Conservation (phyloP, 1,140 invertebrate species). For the Leptoteleia sp. region DNA sequence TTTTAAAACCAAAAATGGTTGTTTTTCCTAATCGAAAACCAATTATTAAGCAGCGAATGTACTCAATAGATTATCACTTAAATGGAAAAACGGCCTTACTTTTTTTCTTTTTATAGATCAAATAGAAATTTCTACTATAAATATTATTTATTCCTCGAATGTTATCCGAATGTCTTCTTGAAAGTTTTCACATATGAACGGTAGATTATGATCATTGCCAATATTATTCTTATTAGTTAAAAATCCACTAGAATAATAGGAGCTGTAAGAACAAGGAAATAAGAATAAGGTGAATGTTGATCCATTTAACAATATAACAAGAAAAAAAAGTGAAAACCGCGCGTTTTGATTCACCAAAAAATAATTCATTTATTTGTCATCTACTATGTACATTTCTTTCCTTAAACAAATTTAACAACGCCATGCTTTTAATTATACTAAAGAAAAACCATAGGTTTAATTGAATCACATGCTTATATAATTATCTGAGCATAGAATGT, state of each 20-base stretch:
- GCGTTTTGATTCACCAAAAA: not conserved
- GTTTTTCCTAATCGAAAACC: too few species aligned
- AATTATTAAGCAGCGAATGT: too few species aligned
- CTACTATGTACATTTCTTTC: not conserved
- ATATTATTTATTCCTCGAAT: too few species aligned
- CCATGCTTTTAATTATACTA: constrained; percentile 1
- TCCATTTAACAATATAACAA: not conserved
- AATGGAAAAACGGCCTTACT: too few species aligned
- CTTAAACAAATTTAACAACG: not conserved
- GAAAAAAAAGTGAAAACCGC: not conserved
- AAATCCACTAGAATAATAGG: constrained; percentile 19
- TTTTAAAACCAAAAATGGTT: too few species aligned
- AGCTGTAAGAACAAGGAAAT: constrained; percentile 35
- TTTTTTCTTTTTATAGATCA: too few species aligned
- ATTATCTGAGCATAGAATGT: too few species aligned
- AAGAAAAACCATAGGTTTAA: constrained; percentile 41
- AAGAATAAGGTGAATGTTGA: constrained; percentile 22
- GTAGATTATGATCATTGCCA: constrained; percentile 10
- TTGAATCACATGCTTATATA: not conserved
- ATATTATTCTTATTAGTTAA: constrained; percentile 35
- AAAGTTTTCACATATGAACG: constrained; percentile 9
- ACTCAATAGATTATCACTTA: too few species aligned
- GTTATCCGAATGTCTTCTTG: constrained; percentile 3
- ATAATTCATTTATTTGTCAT: not conserved
- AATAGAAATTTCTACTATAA: too few species aligned